Conservation (phyloP, 1,140 invertebrate species). For the Pogonomyrmex californicus region DNA sequence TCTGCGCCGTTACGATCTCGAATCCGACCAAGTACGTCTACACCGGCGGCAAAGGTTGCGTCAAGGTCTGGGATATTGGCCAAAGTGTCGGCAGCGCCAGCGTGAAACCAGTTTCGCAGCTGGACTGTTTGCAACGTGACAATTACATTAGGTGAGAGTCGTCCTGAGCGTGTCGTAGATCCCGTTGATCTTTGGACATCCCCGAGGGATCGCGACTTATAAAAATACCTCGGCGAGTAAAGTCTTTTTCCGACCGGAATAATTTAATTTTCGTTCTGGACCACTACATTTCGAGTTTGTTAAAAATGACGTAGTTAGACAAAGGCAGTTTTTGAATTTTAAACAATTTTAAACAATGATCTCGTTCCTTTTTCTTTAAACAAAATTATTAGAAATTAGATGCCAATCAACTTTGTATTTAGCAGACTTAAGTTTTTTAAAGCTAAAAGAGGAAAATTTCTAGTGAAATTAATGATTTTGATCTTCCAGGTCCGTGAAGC, state of each 20-base stretch:
- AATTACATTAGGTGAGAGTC: conserved; percentile 94
- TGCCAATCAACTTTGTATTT: neutral
- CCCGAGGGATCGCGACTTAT: too few relatives aligned
- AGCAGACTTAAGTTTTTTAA: neutral
- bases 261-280: too few relatives aligned
- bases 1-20: conserved; percentile 96
- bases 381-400: neutral
- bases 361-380: neutral
- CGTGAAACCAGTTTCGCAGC: conserved; percentile 95
- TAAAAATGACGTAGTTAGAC: too few relatives aligned
- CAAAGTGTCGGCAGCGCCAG: conserved; percentile 90
- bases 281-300: too few relatives aligned
- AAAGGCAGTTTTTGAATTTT: too few relatives aligned
- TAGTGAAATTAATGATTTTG: neutral
- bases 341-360: neutral
- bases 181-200: neutral
- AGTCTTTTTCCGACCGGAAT: too few relatives aligned
- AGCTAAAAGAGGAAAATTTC: neutral
- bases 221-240: too few relatives aligned
- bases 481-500: conserved; percentile 92
- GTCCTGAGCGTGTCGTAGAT: neutral
- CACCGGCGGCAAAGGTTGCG: conserved; percentile 99
- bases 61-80: conserved; percentile 98
- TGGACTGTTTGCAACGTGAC: conserved; percentile 98
- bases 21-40: conserved; percentile 98